A percentile compares a stretch with the other conserved stretches of the same genome.
These are phyloP conservation scores for Meganola albula DNA, from an alignment of 2,888 invertebrate genomes.

Conservation along the genomic window DNA sequence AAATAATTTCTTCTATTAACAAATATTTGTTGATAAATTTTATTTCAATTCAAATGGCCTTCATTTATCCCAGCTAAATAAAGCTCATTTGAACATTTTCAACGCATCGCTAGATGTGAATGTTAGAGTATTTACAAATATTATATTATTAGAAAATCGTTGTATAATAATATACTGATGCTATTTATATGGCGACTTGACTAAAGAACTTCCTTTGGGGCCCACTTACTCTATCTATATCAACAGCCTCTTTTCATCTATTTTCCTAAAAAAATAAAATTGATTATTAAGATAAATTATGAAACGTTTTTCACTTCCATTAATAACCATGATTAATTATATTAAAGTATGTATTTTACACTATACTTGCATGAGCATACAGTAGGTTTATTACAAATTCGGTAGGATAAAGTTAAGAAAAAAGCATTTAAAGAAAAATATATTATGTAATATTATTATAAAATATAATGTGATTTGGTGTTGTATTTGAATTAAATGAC, in stretches of 20 bases:
- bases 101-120: constrained; percentile 33
- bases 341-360: constrained; percentile 29
- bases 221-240: constrained; percentile 46
- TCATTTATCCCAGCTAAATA: constrained; percentile 68
- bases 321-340: constrained; percentile 35
- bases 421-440: constrained; percentile 61
- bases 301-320: constrained; percentile 47
- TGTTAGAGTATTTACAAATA: constrained; percentile 45
- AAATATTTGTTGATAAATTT: constrained; percentile 16
- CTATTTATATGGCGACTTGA: constrained; percentile 40
- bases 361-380: constrained; percentile 28
- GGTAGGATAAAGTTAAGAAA: constrained; percentile 51
- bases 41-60: constrained; percentile 48
- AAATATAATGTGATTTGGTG: constrained; percentile 78
- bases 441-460: constrained; percentile 71
- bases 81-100: constrained; percentile 50
- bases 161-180: constrained; percentile 44
- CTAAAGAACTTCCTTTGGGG: constrained; percentile 49
- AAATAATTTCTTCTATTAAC: constrained; percentile 1
- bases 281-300: constrained; percentile 46
- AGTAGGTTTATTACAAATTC: constrained; percentile 44
- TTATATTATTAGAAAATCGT: constrained; percentile 54
- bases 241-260: constrained; percentile 46
- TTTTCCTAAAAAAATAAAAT: constrained; percentile 54
- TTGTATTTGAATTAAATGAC: constrained; percentile 76